Base-by-base conservation (phyloP, 1,140 invertebrate genomes). In the Scaptomyza montana region DNA sequence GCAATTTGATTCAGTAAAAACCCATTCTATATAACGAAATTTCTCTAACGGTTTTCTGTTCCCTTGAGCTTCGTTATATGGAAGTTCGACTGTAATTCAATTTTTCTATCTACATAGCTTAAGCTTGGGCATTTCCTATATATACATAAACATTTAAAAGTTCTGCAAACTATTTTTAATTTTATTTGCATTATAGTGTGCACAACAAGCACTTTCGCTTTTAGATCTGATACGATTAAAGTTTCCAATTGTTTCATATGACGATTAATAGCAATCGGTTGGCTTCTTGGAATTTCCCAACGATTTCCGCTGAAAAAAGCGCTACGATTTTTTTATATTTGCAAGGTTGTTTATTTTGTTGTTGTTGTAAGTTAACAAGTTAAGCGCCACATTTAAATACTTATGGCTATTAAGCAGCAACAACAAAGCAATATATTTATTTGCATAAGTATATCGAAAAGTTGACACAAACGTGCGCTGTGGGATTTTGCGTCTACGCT, bases 371-470 rank as follows among this genome's bases (percentile, higher is more conserved):
- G 86, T 85, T 74, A 86, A 65, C 66, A 78, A 84, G 66, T 86
- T 77, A 86, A 85, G 81, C 81, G 81, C 81, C 81, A 85, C 81
- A 86, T 86, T 86, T 80, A 74, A 77, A 86, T 86, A 86, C 86
- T 85, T 77, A 80, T 79, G 77, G 65, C 43, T 54, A 51, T 50
- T 62, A 30, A 57, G 53, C 66, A 77, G 25, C 43, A 65, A 45
- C 28, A 65, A 62, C n/a, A 65, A 25, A 62, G 7, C 51, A 28
- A 30, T n/a, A 50, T 28, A 6, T 30, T 25, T 39, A 16, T 12
- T 19, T 39, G 16, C 7, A 13, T 55, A 3, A 41, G 19, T 56
- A 5, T 25, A 36, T 51, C 19, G 25, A 43, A 67, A 30, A 19
- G 64, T 33, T 54, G 63, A 9, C 36, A 36, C 45, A 63, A 53